These are phyloP conservation scores for Brachymystax lenok DNA, from an alignment of 2,797 vertebrate species.

Conservation along the genomic window DNA sequence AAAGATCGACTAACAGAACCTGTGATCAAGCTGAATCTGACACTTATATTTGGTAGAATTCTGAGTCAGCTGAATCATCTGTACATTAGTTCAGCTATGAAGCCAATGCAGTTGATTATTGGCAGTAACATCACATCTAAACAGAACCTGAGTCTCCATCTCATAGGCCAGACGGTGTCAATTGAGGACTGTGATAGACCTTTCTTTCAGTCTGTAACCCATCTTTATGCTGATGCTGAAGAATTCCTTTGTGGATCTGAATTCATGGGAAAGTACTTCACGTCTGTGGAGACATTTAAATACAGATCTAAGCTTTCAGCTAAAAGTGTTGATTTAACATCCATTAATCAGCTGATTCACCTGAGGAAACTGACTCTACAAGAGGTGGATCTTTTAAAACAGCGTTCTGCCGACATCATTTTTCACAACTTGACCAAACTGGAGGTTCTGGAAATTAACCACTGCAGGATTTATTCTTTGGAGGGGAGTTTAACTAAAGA, in stretches of 20 bases:
- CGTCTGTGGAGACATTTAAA: conserved; percentile 9
- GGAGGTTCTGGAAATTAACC: neutral
- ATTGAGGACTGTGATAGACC: conserved; percentile 19
- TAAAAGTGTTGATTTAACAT: conserved; percentile 16
- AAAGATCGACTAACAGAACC: neutral
- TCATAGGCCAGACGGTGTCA: conserved; percentile 11
- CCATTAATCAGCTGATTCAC: conserved; percentile 18
- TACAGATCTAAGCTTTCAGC: conserved; percentile 2
- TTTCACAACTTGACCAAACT: conserved; percentile 29
- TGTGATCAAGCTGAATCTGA: conserved; percentile 15
- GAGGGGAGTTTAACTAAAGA: conserved; percentile 17
- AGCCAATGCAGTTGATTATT: conserved; percentile 10
- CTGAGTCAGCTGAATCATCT: conserved; percentile 18
- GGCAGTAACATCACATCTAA: neutral
- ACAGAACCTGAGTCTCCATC: neutral
- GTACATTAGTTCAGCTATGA: conserved; percentile 22
- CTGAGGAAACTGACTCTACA: conserved; percentile 11
- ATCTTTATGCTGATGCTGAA: conserved; percentile 16
- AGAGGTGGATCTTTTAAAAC: conserved; percentile 20
- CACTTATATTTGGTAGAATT: neutral
- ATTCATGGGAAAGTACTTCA: conserved; percentile 14
- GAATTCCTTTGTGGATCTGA: conserved; percentile 17
- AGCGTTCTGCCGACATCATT: conserved; percentile 6
- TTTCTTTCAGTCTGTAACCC: too few relatives aligned
- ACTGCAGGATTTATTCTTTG: conserved; percentile 4